Conservation (phyloP, 1,140 invertebrate genomes). For the Reticulitermes speratus region DNA sequence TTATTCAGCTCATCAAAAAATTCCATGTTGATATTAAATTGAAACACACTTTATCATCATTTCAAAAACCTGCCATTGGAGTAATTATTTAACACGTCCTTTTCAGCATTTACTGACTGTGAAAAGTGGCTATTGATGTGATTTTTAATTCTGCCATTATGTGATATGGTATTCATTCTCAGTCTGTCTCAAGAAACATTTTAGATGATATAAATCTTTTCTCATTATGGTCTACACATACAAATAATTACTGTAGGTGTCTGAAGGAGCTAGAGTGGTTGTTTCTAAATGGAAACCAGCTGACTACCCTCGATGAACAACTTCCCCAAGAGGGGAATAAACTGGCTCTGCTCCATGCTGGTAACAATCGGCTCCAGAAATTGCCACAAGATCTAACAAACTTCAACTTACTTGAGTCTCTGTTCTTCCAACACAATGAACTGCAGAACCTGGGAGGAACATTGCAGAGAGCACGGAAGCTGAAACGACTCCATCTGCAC, state of each 20-base stretch:
- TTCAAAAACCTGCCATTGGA: too few relatives aligned
- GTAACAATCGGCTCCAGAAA: conserved; percentile 66
- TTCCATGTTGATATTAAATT: too few relatives aligned
- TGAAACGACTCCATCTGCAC: conserved; percentile 65
- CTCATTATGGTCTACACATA: too few relatives aligned
- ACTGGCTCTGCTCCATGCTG: conserved; percentile 66
- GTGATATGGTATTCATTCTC: too few relatives aligned
- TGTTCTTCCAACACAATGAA: conserved; percentile 70
- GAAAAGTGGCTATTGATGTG: too few relatives aligned
- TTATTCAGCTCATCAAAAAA: too few relatives aligned
- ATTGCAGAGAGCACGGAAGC: conserved; percentile 61
- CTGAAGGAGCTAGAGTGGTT: conserved; percentile 71
- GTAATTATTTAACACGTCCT: too few relatives aligned
- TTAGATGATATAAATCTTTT: too few relatives aligned
- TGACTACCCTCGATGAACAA: conserved; percentile 70
- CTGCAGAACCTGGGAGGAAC: conserved; percentile 66
- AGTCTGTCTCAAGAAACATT: too few relatives aligned
- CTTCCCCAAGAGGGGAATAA: conserved; percentile 64
- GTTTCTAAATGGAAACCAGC: conserved; percentile 71
- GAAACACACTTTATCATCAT: too few relatives aligned
- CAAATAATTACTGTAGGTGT: conserved; percentile 46
- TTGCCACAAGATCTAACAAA: conserved; percentile 67
- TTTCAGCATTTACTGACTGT: too few relatives aligned
- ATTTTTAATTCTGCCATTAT: too few relatives aligned
- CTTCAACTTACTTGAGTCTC: conserved; percentile 61